Evolutionary conservation across 2,797 vertebrate species (phyloP), one percentile per base, ranked within the genome.

Genomic region (Distichodus sexfasciatus): DNA sequence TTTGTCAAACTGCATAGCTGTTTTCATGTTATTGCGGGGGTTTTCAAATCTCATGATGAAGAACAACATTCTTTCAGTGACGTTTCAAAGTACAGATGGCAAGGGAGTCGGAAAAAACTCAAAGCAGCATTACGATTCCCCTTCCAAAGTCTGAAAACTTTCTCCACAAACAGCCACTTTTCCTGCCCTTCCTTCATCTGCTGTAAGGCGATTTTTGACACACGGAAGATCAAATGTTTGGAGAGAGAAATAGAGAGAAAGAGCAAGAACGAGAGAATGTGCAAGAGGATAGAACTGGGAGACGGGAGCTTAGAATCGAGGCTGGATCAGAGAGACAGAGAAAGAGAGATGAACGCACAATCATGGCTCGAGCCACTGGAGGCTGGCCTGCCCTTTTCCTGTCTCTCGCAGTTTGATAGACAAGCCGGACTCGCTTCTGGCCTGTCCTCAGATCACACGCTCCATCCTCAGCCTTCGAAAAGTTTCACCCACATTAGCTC

Each of bases 261-360:
- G 79, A 85, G 60, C 43, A 38, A 63, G 28, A 19, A 33, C 54
- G 47, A 47, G 44, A 46, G 58, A 46, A 9, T 43, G 40, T 14
- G 17, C 17, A 2, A 53, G 51, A 31, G 26, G 24, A 19, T 15
- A 35, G 81, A 85, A 85, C 88, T 81, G 83, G 65, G 75, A 91
- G 87, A 88, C 85, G 81, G 82, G 75, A 85, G 86, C 88, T 90
- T 89, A 89, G 89, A 91, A 90, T 89, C 88, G 62, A 68, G 83
- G 79, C 86, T 78, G 87, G 89, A 91, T 91, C 91, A 90, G 87
- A 89, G 86, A n/a, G n/a, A n/a, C n/a, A n/a, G n/a, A n/a, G n/a
- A n/a, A n/a, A n/a, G n/a, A 82, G 83, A 91, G 87, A 87, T 87
- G 87, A 89, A 88, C 87, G 87, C 47, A 72, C 54, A 71, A 71